A percentile compares a stretch with the other conserved stretches of the same genome.
Evolutionary conservation across 30 jellyfish, hydroid and myxozoan genomes (phyloP).

Genomic region (Pelagia noctiluca): DNA sequence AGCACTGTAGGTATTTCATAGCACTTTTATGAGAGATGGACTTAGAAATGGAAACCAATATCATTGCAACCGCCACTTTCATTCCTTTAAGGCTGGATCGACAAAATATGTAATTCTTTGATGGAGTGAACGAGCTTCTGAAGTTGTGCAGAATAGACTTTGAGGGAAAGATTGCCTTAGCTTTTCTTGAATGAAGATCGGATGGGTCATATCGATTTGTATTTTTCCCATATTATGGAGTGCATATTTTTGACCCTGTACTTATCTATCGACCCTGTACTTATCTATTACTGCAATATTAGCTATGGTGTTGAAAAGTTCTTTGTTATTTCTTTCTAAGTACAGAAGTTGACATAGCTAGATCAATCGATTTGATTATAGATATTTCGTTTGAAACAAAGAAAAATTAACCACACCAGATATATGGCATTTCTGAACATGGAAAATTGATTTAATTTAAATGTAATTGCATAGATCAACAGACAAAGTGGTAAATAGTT

Average conservation of each 20-base stretch:
- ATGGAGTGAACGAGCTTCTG: slow-evolving; percentile 1
- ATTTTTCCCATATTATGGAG: neutral
- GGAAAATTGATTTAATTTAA: no score
- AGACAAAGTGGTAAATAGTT: neutral
- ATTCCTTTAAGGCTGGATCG: neutral
- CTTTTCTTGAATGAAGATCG: neutral
- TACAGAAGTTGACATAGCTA: neutral
- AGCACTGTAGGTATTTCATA: no score
- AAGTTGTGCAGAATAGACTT: neutral
- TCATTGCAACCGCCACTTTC: neutral
- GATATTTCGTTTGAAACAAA: neutral
- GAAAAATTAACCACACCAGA: neutral
- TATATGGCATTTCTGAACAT: neutral
- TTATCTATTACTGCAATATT: slow-evolving; percentile 3
- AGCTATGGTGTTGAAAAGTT: neutral
- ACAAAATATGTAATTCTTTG: slow-evolving; percentile 2
- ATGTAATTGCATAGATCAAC: neutral
- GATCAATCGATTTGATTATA: neutral
- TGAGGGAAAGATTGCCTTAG: slow-evolving; percentile 3
- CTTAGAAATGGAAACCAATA: neutral
- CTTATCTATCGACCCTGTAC: slow-evolving; percentile 3
- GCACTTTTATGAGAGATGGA: no score
- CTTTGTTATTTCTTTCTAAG: neutral
- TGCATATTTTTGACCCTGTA: no score
- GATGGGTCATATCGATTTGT: neutral